Percentiles rank a stretch among this genome's conserved stretches.
Evolutionary conservation across 2,888 invertebrate genomes (phyloP).

Genomic region (Harmothoe impar): DNA sequence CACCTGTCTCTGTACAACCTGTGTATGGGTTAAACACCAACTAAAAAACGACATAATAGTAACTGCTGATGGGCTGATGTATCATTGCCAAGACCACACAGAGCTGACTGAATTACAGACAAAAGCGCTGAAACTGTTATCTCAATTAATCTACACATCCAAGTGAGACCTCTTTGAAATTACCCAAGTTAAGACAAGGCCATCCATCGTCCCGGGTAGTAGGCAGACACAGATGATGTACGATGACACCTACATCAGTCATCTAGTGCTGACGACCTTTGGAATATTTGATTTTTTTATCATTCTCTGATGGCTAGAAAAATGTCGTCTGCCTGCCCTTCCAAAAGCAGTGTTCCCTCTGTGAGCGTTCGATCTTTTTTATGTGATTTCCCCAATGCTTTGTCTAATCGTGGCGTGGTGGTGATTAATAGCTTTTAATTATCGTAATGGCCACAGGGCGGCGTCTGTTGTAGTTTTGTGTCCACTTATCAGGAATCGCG

Average conservation of each 20-base stretch:
- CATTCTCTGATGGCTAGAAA: conserved; percentile 4
- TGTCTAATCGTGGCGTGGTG: neutral
- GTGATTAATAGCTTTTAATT: conserved; percentile 33
- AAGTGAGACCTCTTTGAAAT: conserved; percentile 2
- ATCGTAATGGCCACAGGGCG: conserved; percentile 6
- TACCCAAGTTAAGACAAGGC: neutral
- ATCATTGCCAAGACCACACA: conserved; percentile 18
- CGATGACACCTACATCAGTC: neutral
- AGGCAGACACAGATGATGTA: neutral
- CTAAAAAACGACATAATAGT: too few species aligned
- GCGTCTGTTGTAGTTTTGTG: conserved; percentile 28
- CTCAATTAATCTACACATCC: neutral
- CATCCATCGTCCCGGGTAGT: neutral
- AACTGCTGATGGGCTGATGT: neutral
- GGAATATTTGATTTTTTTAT: conserved; percentile 2
- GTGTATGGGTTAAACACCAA: too few species aligned
- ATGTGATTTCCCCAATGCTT: neutral
- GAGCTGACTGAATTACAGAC: neutral
- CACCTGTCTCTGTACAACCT: too few species aligned
- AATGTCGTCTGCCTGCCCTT: neutral
- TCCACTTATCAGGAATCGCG: neutral
- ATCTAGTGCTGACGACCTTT: neutral
- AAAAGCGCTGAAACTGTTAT: neutral
- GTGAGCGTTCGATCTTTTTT: neutral
- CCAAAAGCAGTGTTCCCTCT: neutral